phyloP scores from a whole-genome alignment of 1,140 invertebrate genomes.

The Solenopsis invicta region DNA sequence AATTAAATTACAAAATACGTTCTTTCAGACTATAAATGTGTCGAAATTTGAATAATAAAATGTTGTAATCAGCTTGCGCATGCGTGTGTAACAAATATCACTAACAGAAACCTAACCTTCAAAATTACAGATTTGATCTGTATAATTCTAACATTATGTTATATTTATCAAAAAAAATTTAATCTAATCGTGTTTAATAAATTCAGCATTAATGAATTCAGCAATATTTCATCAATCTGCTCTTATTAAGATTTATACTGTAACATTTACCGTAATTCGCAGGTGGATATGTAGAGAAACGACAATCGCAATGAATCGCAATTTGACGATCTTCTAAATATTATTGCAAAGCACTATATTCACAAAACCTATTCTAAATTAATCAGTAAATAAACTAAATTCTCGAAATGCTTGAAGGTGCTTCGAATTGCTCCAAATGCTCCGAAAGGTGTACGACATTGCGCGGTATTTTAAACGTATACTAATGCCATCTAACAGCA shows the following conservation, averaged over 20 bases:
- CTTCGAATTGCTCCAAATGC: background rate
- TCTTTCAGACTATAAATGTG: background rate
- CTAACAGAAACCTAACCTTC: conserved; percentile 14
- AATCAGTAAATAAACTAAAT: background rate
- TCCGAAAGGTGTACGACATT: background rate
- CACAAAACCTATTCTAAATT: background rate
- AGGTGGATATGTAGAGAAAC: background rate
- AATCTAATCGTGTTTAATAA: background rate
- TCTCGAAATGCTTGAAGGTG: background rate
- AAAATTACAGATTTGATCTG: background rate
- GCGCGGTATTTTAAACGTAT: conserved; percentile 26
- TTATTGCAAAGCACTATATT: background rate
- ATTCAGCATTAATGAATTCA: no score
- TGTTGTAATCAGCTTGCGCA: background rate
- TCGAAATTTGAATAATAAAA: background rate
- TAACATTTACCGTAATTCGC: background rate
- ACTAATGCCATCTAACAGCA: background rate
- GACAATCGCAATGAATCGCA: background rate
- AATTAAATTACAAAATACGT: background rate
- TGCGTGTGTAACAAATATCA: background rate
- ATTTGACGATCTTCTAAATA: background rate
- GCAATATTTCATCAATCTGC: background rate
- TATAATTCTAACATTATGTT: background rate
- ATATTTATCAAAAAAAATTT: background rate
- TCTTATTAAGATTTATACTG: background rate